These are phyloP conservation scores for Takifugu flavidus DNA, from an alignment of 2,113 vertebrate genomes.

Conservation along the genomic window DNA sequence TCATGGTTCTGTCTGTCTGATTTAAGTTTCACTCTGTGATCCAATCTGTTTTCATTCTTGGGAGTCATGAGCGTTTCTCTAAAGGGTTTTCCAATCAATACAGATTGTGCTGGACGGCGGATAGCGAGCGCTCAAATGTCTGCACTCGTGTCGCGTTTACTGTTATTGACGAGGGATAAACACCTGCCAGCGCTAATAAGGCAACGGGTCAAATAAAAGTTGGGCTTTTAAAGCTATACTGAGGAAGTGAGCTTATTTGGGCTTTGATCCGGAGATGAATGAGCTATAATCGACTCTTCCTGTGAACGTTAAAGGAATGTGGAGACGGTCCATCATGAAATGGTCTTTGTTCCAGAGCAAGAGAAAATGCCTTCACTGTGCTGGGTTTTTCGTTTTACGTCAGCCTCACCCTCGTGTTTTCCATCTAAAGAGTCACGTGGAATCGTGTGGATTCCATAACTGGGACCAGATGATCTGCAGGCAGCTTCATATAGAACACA, in stretches of 20 bases:
- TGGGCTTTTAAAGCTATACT: too few relatives aligned
- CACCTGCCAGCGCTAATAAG: too few relatives aligned
- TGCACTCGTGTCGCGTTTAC: too few relatives aligned
- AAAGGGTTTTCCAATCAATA: background rate
- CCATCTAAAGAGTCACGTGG: background rate
- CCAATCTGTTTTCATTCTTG: constrained; percentile 12
- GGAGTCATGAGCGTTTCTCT: constrained; percentile 9
- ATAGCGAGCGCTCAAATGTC: background rate
- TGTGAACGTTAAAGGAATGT: background rate
- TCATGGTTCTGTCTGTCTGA: constrained; percentile 4
- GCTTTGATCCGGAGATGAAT: too few relatives aligned
- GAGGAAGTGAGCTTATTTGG: too few relatives aligned
- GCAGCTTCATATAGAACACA: background rate
- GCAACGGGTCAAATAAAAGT: too few relatives aligned
- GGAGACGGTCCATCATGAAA: background rate
- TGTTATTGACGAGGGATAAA: too few relatives aligned
- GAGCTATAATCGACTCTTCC: too few relatives aligned
- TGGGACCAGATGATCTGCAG: background rate
- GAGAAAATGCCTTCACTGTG: background rate
- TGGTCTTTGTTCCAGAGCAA: background rate
- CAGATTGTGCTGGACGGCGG: background rate
- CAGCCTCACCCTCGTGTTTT: background rate
- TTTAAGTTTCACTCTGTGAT: constrained; percentile 9
- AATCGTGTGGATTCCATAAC: background rate
- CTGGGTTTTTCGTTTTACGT: background rate